These are phyloP conservation scores for Rhagologus leucostigma DNA, from an alignment of 2,113 vertebrate species.

Conservation along the genomic window DNA sequence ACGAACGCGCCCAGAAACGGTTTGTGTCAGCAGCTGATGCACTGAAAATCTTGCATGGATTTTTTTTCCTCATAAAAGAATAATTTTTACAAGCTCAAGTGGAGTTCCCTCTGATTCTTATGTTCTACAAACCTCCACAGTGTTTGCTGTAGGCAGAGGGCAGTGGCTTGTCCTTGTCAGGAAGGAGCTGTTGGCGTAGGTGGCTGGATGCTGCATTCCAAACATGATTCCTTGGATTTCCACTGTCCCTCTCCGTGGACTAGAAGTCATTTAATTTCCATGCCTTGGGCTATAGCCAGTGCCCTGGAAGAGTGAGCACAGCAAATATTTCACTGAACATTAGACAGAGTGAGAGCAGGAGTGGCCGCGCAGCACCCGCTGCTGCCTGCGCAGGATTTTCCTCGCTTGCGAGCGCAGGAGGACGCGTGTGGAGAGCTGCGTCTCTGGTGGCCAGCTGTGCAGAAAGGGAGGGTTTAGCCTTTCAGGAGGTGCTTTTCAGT, in stretches of 20 bases:
- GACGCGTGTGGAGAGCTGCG: background rate
- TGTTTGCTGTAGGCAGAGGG: background rate
- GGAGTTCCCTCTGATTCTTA: background rate
- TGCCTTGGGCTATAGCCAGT: background rate
- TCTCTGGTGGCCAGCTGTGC: background rate
- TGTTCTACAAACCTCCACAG: background rate
- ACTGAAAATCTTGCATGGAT: background rate
- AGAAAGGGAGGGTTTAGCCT: background rate
- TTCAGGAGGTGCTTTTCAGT: fast-evolving
- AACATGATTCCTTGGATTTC: background rate
- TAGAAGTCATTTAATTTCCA: background rate
- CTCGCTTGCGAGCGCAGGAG: fast-evolving
- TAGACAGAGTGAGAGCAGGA: background rate
- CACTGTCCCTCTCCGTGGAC: background rate
- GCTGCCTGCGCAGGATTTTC: background rate
- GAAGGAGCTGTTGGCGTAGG: fast-evolving
- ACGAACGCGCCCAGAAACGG: slow-evolving; percentile 69
- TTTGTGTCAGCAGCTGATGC: slow-evolving; percentile 72
- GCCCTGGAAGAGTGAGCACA: background rate
- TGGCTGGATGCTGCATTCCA: background rate
- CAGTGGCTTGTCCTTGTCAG: background rate
- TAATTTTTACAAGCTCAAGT: slow-evolving; percentile 7
- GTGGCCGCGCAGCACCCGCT: background rate
- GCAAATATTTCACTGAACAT: background rate
- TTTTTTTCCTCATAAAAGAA: slow-evolving; percentile 47